Evolutionary conservation across 2,888 invertebrate genomes (phyloP).

Genomic region (Oligia latruncula): DNA sequence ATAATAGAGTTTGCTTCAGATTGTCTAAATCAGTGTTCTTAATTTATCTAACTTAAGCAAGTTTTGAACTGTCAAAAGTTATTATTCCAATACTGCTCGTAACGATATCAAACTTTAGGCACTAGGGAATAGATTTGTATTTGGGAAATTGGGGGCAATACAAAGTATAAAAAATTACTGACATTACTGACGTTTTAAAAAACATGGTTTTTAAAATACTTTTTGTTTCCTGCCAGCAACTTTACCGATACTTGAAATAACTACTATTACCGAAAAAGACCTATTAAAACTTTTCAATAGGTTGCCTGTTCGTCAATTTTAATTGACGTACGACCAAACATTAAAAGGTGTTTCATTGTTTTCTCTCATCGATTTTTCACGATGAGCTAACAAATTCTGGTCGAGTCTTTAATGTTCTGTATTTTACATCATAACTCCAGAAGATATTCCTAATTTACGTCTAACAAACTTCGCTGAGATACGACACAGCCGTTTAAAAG

Average conservation of each 20-base stretch:
- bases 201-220: background rate
- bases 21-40: constrained; percentile 25
- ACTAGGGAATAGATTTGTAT: constrained; percentile 10
- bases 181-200: too few relatives aligned
- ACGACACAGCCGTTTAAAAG: constrained; percentile 64
- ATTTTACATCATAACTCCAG: constrained; percentile 4
- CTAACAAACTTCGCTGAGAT: constrained; percentile 51
- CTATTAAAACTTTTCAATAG: constrained; percentile 31
- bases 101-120: constrained; percentile 34
- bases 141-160: background rate
- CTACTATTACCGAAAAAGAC: constrained; percentile 15
- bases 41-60: constrained; percentile 29
- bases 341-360: constrained; percentile 16
- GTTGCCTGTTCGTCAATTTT: constrained; percentile 41
- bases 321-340: constrained; percentile 47
- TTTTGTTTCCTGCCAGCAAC: background rate
- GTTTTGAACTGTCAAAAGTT: constrained; percentile 40
- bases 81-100: constrained; percentile 35
- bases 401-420: constrained; percentile 10
- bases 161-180: too few relatives aligned
- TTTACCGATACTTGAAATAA: constrained; percentile 17
- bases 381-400: constrained; percentile 10
- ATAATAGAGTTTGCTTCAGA: constrained; percentile 32
- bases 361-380: constrained; percentile 31
- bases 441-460: constrained; percentile 17